Base-by-base conservation (phyloP, 2,888 invertebrate species). In the Conchocele bisecta region DNA sequence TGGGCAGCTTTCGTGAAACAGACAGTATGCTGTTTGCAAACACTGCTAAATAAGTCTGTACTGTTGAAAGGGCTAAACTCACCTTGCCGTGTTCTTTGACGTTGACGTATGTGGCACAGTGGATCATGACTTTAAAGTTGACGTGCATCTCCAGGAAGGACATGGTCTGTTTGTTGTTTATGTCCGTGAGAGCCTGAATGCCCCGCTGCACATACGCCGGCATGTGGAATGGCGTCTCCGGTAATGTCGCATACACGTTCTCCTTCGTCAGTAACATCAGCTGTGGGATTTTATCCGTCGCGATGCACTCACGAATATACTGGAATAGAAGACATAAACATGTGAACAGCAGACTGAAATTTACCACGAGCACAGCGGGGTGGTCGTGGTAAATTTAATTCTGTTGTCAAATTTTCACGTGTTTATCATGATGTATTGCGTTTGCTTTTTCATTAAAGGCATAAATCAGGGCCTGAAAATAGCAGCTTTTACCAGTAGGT, bases 31-130 rank as follows among this genome's bases (percentile, higher is more conserved):
- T n/a, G n/a, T n/a, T n/a, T n/a, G n/a, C n/a, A n/a, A n/a, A n/a
- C n/a, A n/a, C n/a, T n/a, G n/a, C n/a, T n/a, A n/a, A n/a, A n/a
- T n/a, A n/a, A n/a, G n/a, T n/a, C n/a, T n/a, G n/a, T n/a, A n/a
- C n/a, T n/a, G n/a, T n/a, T n/a, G n/a, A n/a, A n/a, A 35, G 37
- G 11, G 6, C 2, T 29, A 9, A n/a, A 50, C 70, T 54, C 74
- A 92, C 92, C 86, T 90, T 90, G 72, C 93, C 92, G 37, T 89
- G 86, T 81, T 93, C 92, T 64, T 91, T 90, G 35, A 93, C 92
- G 82, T 92, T 93, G 48, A 93, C 92, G 81, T 92, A 92, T 13
- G 92, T 92, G 35, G 92, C 93, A 88, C 91, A 91, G 58, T 92
- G 83, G 28, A 93, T 89, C 70, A 88, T 90, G 35, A 93, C 89